Percentiles rank a stretch among this genome's conserved stretches.
Conservation (phyloP, 2,888 invertebrate species). For the Clusia tigrina region DNA sequence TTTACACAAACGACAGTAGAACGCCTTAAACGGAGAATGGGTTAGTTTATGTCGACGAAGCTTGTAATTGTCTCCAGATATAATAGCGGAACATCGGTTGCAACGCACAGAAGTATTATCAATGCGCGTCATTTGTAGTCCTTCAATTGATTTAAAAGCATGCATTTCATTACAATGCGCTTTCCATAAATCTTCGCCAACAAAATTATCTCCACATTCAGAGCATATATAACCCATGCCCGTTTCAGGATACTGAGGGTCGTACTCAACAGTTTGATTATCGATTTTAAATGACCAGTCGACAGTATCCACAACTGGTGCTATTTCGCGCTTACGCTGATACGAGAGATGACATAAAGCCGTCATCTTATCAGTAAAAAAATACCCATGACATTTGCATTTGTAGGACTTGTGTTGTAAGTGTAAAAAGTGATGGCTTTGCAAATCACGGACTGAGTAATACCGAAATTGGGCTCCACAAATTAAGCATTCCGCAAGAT, state of each 20-base stretch:
- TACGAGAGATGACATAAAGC: slow-evolving; percentile 17
- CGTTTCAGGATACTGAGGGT: slow-evolving; percentile 23
- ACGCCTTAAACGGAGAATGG: slow-evolving; percentile 22
- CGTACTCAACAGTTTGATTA: slow-evolving; percentile 15
- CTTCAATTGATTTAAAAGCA: slow-evolving; percentile 16
- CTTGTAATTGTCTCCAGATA: slow-evolving; percentile 21
- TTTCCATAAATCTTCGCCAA: slow-evolving; percentile 17
- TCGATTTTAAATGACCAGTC: not conserved
- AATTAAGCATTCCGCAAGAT: slow-evolving; percentile 18
- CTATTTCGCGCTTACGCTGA: not conserved
- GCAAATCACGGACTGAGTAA: slow-evolving; percentile 19
- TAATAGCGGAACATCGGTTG: slow-evolving; percentile 17
- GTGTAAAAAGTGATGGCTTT: slow-evolving; percentile 20
- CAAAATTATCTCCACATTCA: slow-evolving; percentile 17
- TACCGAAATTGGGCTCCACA: slow-evolving; percentile 20
- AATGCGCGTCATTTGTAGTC: slow-evolving; percentile 20
- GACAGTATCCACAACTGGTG: not conserved
- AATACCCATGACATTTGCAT: slow-evolving; percentile 25
- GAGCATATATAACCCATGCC: slow-evolving; percentile 20
- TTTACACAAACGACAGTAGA: slow-evolving; percentile 19
- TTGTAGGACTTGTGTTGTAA: slow-evolving; percentile 22
- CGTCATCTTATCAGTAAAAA: slow-evolving; percentile 16
- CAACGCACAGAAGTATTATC: slow-evolving; percentile 19
- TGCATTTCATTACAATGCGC: slow-evolving; percentile 13
- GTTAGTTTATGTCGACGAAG: slow-evolving; percentile 23